phyloP scores from a whole-genome alignment of 2,113 vertebrate species.

The Macaca fascicularis region DNA sequence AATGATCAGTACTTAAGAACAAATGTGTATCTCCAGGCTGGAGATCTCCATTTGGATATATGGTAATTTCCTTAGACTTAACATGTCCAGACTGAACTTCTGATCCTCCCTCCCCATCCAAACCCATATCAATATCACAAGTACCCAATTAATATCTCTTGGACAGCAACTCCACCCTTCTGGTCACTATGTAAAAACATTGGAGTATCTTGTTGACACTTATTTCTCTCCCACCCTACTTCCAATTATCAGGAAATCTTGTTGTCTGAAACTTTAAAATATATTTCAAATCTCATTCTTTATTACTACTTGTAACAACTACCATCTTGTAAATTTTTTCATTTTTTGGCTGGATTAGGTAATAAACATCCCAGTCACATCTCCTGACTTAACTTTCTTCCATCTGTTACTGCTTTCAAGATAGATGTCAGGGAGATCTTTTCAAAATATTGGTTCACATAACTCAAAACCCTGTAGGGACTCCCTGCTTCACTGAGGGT shows the following conservation, averaged over 20 bases:
- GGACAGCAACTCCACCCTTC: background rate
- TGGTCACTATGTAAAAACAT: background rate
- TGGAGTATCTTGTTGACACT: background rate
- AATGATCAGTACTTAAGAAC: background rate
- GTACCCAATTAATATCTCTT: background rate
- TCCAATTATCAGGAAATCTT: background rate
- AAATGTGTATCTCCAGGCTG: background rate
- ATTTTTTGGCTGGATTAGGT: background rate
- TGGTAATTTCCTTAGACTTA: background rate
- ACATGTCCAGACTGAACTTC: background rate
- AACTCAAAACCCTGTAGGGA: background rate
- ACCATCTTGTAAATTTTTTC: background rate
- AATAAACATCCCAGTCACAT: background rate
- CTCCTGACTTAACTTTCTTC: background rate
- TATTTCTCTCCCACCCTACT: background rate
- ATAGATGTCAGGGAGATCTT: background rate
- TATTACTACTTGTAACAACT: background rate
- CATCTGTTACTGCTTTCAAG: background rate
- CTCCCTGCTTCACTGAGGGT: background rate
- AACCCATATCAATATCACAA: background rate
- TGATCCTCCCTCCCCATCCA: background rate
- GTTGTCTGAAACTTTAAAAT: background rate
- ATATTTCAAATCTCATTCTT: background rate
- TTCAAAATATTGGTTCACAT: background rate
- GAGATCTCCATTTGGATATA: background rate